Evolutionary conservation across 2,888 invertebrate species (phyloP).

Genomic region (Zele albiditarsus): DNA sequence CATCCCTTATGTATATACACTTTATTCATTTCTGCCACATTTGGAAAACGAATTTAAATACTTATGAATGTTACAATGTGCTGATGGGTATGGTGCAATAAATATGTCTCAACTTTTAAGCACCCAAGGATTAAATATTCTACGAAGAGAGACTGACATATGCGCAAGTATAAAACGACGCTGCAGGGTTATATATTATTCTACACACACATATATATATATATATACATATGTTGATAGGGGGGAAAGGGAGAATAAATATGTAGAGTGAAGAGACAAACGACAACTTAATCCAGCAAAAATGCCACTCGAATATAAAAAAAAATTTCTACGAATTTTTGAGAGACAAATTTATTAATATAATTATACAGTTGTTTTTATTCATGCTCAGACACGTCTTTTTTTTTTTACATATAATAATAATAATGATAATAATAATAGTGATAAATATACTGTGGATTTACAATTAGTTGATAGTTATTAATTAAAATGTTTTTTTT

Average conservation of each 20-base stretch:
- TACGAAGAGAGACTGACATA: background rate
- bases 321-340: background rate
- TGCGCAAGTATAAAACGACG: background rate
- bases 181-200: background rate
- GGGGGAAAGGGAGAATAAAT: too few species aligned
- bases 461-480: too few species aligned
- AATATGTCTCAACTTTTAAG: background rate
- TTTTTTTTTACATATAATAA: too few species aligned
- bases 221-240: background rate
- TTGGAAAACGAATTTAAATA: background rate
- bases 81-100: background rate
- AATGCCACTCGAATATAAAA: background rate
- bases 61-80: background rate
- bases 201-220: background rate
- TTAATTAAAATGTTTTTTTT: too few species aligned
- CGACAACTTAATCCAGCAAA: background rate
- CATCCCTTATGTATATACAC: too few species aligned
- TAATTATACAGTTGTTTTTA: too few species aligned
- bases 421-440: too few species aligned
- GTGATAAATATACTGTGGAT: too few species aligned
- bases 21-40: background rate
- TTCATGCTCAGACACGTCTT: too few species aligned
- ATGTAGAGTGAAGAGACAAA: background rate
- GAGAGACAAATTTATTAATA: too few species aligned
- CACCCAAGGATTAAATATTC: constrained; percentile 5